Base-by-base conservation (phyloP, 2,888 invertebrate species). In the Dolichomitus sp. region DNA sequence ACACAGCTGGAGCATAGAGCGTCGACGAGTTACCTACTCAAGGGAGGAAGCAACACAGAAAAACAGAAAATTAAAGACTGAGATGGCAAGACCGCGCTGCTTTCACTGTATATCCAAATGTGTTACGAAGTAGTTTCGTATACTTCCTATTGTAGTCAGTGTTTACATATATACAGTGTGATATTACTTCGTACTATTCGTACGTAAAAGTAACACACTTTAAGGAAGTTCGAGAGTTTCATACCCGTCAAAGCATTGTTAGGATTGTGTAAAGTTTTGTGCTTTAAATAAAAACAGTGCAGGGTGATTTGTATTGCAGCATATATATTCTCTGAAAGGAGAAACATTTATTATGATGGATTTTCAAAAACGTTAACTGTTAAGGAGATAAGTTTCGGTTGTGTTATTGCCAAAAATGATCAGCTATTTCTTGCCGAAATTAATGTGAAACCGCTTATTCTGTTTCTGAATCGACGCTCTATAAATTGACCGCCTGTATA, bases 1-100 rank as follows among this genome's bases (percentile, higher is more conserved):
- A 69, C 27, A 65, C 37, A 70, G 65, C 45, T 37, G 37, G 50
- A 69, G 48, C 57, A 33, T 42, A 54, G 23, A 73, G 6, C 59
- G 48, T 40, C 45, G 61, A 45, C 63, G 57, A 65, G 54, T n/a
- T 54, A 48, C 42, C 75, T 45, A 57, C 42, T 66, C 48, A 17
- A 61, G 37, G 40, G 40, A 37, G 14, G 23, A 57, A 48, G 50
- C 63, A 69, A 59, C 68, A 69, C 33, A 50, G 48, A 61, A 69
- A 68, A 37, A 68, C 45, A 37, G 61, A 68, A 76, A 76, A 76
- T 69, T 61, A 69, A 61, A 69, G 68, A 52, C 48, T 61, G 76
- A 66, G 48, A 50, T 45, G 54, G 54, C 6, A 48, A 61, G 59
- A 23, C 57, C 4, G 11, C 9, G 54, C 70, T 66, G 57, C 52